Evolutionary conservation across 2,888 invertebrate genomes (phyloP).

Genomic region (Mesodorylaimus sp.): DNA sequence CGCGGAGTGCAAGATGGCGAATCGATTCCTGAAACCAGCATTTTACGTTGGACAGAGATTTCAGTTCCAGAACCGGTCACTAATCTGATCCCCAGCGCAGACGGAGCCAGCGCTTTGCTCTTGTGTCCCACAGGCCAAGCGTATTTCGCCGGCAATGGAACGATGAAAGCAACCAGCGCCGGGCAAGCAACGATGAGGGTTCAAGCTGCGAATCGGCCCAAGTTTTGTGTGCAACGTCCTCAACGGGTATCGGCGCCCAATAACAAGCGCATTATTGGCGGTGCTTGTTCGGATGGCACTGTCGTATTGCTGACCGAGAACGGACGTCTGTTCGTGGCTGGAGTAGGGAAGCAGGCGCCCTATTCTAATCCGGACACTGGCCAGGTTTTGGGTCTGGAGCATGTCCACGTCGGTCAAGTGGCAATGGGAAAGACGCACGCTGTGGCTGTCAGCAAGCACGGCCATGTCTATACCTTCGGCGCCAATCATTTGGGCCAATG

Average conservation of each 20-base stretch:
- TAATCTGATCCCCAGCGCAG: not conserved
- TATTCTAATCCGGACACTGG: conserved; percentile 54
- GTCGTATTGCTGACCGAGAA: conserved; percentile 75
- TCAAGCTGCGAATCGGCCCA: conserved; percentile 4
- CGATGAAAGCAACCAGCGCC: not conserved
- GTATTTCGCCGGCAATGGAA: not conserved
- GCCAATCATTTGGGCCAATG: conserved; percentile 96
- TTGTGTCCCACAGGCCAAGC: not conserved
- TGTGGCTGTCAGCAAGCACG: conserved; percentile 66
- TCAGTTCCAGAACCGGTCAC: not conserved
- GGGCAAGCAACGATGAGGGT: not conserved
- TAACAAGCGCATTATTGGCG: conserved; percentile 39
- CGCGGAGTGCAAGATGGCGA: conserved; percentile 69
- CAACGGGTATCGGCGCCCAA: conserved; percentile 10
- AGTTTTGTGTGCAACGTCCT: not conserved
- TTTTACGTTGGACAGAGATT: conserved; percentile 2
- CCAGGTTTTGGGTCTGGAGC: conserved; percentile 52
- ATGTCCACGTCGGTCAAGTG: conserved; percentile 52
- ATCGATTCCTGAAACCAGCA: too few relatives aligned
- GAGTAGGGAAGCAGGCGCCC: conserved; percentile 67
- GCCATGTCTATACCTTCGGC: conserved; percentile 81
- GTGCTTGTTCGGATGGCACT: conserved; percentile 82
- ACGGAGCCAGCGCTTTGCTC: not conserved
- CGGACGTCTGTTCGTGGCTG: conserved; percentile 76
- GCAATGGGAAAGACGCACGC: conserved; percentile 87